Evolutionary conservation across 2,113 vertebrate genomes (phyloP), one percentile per base, ranked within the genome.

Genomic region (Glaucomys volans): DNA sequence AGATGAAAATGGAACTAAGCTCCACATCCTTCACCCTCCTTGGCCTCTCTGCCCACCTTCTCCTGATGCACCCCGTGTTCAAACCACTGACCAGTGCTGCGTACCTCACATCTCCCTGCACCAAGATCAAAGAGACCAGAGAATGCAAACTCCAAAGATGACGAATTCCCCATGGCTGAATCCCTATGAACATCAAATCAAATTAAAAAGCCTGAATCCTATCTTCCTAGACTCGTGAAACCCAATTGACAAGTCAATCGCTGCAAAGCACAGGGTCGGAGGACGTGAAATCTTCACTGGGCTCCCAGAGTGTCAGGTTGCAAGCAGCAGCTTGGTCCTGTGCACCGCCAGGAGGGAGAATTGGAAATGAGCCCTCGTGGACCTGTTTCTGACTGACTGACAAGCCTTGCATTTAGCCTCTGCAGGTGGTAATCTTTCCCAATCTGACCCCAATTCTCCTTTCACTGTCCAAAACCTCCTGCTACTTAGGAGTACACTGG

Each of bases 391-490:
- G 20, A 79, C 88, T 0, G 0, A 30, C 28, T 44, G 14, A 42
- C 77, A 77, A 92, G 94, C 91, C 47, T 89, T 69, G 69, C 52
- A 0, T 85, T 90, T 92, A 85, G 94, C 90, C 94, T 95, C 92
- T 75, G 74, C 88, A 81, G 94, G 97, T 95, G 91, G 94, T 59
- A 83, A 96, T 97, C 94, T 72, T 67, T 87, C 52, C 47, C 77
- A 96, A 4, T 59, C 67, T 92, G 95, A 98, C 97, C 96, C 91
- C 77, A 93, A 52, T 95, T 97, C 97, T 96, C 93, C 59, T 96
- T 85, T 96, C 26, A 4, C 26, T 96, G 74, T 50, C 72, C 94
- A 66, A 44, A 96, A 26, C 76, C 71, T 95, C 90, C 93, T 97
- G 96, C 95, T 97, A 40, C 50, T 93, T 5, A 17, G 40, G 5